Base-by-base conservation (phyloP, 2,113 vertebrate species). In the Notarius quadriscutis region DNA sequence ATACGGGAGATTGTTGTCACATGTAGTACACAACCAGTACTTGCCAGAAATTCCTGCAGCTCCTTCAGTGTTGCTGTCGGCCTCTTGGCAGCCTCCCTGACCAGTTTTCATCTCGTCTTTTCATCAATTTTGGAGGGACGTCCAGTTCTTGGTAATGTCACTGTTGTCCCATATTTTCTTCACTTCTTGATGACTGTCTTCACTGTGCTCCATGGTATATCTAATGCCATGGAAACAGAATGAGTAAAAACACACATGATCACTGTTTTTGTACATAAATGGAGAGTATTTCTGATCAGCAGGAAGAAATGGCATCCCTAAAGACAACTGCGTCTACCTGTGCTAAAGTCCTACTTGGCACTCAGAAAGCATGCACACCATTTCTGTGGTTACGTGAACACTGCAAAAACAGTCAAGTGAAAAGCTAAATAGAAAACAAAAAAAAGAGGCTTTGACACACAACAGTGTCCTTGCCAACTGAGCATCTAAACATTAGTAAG, bases 361-460 rank as follows among this genome's bases (percentile, higher is more conserved):
- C 71, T 22, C 71, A 48, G 71, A 74, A 74, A 74, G 71, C 41
- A 22, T 22, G 41, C 71, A 22, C 1, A 48, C 3, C 71, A 50
- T 74, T 22, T 48, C 34, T 51, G 25, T 8, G 25, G 10, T 51
- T 78, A 53, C 50, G 27, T 27, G 6, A 78, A 78, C 25, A 27
- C 11, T 78, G 50, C 14, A 17, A 6, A 57, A 79, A 17, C 12
- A 55, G 50, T 25, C 15, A 27, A 27, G 14, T 57, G 22, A 27
- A 79, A 79, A n/a, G 51, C 34, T 74, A 48, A 48, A 74, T 74
- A 48, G 17, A 27, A 79, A 77, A 77, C 74, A n/a, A 77, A 55
- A 0, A 41, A 74, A 74, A 50, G 41, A 41, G 2, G 2, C 30
- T 71, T 18, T 6, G 22, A 48, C 34, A 74, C 41, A 22, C 18